Percentiles rank a stretch among this genome's conserved stretches.
These are phyloP conservation scores for Chaitophorus viminalis DNA, from an alignment of 2,888 invertebrate genomes.

Conservation along the genomic window DNA sequence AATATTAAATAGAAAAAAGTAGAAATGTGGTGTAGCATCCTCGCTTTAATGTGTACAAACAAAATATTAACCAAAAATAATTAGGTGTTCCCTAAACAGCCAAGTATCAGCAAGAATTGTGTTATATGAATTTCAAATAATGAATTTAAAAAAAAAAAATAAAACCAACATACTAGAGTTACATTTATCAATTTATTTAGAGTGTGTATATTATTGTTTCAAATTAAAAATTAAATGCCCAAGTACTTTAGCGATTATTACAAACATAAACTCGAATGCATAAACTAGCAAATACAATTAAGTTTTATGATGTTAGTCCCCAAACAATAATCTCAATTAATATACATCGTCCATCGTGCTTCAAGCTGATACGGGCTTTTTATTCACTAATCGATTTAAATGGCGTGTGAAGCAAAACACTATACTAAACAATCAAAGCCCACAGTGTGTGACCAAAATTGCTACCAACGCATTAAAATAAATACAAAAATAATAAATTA, in stretches of 20 bases:
- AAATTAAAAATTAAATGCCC: neutral
- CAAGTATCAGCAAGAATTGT: too few relatives aligned
- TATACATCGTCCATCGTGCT: neutral
- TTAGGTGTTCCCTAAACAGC: too few relatives aligned
- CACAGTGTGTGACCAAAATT: neutral
- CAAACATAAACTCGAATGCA: neutral
- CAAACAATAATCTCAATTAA: conserved; percentile 12
- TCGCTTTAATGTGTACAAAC: too few relatives aligned
- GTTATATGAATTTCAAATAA: too few relatives aligned
- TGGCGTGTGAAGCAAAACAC: conserved; percentile 7
- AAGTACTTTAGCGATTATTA: neutral
- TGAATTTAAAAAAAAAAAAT: neutral
- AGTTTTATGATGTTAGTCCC: neutral
- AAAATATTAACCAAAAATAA: too few relatives aligned
- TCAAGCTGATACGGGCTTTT: neutral
- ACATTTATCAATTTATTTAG: neutral
- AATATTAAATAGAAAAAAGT: too few relatives aligned
- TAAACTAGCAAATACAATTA: conserved; percentile 8
- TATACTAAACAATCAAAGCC: neutral
- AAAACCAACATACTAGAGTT: neutral
- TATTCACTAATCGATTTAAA: conserved; percentile 15
- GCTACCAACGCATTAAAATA: neutral
- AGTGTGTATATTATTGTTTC: neutral
- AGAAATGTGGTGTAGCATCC: too few relatives aligned
- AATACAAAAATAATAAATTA: neutral